Base-by-base conservation (phyloP, 2,113 vertebrate species). In the Anguilla rostrata region DNA sequence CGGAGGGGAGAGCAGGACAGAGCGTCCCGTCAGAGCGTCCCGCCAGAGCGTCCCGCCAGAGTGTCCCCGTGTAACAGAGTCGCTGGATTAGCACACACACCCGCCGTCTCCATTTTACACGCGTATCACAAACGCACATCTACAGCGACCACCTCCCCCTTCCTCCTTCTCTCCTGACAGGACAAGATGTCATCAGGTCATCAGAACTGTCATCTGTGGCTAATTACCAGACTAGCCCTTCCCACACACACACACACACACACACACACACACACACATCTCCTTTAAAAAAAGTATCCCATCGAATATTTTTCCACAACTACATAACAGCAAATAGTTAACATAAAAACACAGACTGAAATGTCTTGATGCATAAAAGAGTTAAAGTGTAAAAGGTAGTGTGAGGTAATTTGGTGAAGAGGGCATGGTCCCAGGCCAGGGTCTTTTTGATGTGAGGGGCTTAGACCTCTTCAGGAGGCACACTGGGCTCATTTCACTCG, bases 401-500 rank as follows among this genome's bases (percentile, higher is more conserved):
- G 84, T 71, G 78, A 83, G 81, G 81, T 87, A 41, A 85, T 81
- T 86, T 46, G 8, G 43, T 46, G 43, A 46, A 1, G 5, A 46
- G 43, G 43, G 43, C 43, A 46, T 2, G 4, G 43, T 91, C 91
- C 91, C 87, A 84, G 91, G 91, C 91, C 89, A 90, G 85, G 82
- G 89, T 94, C 90, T 91, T 92, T 92, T 92, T 94, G 92, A 93
- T 94, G 90, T 90, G 83, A 83, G 87, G 90, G 93, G 91, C 92
- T 94, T 94, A 95, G 91, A 89, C 91, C 94, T 94, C 94, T 94
- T 94, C 91, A 90, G 94, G 91, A 93, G 93, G 91, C 93, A 93
- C 93, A 90, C 94, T 94, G 94, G 94, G 95, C 95, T 96, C 96
- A 93, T 97, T 98, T 97, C 98, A 97, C 96, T 97, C 96, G 98